phyloP scores from a whole-genome alignment of 2,888 invertebrate species.

The Neoaliturus tenellus region DNA sequence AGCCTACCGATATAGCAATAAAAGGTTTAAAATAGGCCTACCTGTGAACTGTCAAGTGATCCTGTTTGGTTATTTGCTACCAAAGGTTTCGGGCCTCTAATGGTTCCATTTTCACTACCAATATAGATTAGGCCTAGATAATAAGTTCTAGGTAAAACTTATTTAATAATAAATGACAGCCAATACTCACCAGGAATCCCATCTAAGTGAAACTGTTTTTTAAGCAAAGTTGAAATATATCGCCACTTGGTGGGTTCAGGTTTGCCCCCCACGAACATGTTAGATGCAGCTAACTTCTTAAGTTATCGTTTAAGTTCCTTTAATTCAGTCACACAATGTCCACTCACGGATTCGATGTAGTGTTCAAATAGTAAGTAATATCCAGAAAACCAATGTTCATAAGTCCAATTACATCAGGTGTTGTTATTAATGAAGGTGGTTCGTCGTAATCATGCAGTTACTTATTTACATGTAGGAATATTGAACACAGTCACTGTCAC shows the following conservation, averaged over 20 bases:
- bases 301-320: not conserved
- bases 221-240: slow-evolving; percentile 16
- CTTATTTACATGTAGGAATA: not conserved
- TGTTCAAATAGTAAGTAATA: too few species aligned
- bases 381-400: not conserved
- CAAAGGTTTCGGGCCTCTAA: too few species aligned
- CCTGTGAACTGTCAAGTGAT: too few species aligned
- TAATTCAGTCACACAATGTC: not conserved
- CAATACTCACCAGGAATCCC: slow-evolving; percentile 40
- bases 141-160: not conserved
- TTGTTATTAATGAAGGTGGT: too few species aligned
- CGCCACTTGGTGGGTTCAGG: slow-evolving; percentile 30
- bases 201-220: slow-evolving; percentile 24
- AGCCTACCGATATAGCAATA: too few species aligned
- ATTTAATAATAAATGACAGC: not conserved
- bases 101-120: too few species aligned
- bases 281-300: not conserved
- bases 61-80: too few species aligned
- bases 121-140: not conserved
- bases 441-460: not conserved
- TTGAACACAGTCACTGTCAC: slow-evolving; percentile 14
- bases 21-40: too few species aligned
- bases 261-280: slow-evolving; percentile 39
- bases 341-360: not conserved
- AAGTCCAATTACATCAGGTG: not conserved